These are phyloP conservation scores for Zaprionus lineosus DNA, from an alignment of 2,888 invertebrate species.

Conservation along the genomic window DNA sequence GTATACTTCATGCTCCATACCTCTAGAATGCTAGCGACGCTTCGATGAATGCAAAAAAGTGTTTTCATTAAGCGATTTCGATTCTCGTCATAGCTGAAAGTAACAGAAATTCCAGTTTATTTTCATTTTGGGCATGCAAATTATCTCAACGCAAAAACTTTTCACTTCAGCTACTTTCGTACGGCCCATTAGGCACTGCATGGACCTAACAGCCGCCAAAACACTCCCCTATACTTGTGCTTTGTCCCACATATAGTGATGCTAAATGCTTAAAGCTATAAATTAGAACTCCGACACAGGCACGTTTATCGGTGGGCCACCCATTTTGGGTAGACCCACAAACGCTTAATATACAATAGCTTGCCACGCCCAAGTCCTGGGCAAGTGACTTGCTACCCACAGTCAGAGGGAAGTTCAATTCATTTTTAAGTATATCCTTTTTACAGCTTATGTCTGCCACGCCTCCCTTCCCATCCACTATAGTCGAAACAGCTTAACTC, in stretches of 20 bases:
- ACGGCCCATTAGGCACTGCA: slow-evolving; percentile 73
- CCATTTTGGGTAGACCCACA: slow-evolving; percentile 37
- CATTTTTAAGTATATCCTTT: slow-evolving; percentile 69
- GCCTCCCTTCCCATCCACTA: slow-evolving; percentile 5
- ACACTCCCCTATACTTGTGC: too few species aligned
- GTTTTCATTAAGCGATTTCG: slow-evolving; percentile 85
- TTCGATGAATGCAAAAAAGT: slow-evolving; percentile 91
- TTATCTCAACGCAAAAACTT: slow-evolving; percentile 58
- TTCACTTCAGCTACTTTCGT: slow-evolving; percentile 67
- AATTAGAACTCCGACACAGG: slow-evolving; percentile 50
- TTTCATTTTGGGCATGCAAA: slow-evolving; percentile 50
- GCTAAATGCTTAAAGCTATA: slow-evolving; percentile 68
- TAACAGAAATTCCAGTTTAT: background rate
- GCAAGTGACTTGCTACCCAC: slow-evolving; percentile 22
- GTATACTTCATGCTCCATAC: slow-evolving; percentile 92
- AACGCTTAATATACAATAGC: slow-evolving; percentile 30
- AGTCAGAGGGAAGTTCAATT: slow-evolving; percentile 72
- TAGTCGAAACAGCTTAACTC: slow-evolving; percentile 32
- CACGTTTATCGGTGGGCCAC: slow-evolving; percentile 28
- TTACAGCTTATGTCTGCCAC: slow-evolving; percentile 42
- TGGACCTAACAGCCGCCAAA: slow-evolving; percentile 49
- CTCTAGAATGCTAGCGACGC: slow-evolving; percentile 90
- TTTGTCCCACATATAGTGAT: slow-evolving; percentile 61
- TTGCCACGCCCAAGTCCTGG: slow-evolving; percentile 15
- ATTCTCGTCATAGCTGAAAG: slow-evolving; percentile 82